Base-by-base conservation (phyloP, 2,113 vertebrate species). In the Marmota flaviventris region DNA sequence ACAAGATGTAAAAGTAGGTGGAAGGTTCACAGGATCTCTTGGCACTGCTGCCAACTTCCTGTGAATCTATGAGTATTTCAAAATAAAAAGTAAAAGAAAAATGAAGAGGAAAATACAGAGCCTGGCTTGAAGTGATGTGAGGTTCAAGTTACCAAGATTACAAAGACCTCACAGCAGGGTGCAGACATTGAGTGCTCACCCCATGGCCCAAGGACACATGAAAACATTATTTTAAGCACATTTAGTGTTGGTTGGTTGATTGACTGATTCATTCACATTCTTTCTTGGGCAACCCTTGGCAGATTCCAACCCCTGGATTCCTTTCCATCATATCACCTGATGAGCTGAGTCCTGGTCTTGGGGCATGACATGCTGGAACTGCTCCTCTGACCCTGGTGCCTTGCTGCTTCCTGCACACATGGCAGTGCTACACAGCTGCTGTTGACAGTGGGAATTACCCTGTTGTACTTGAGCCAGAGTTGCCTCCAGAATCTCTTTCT, bases 341-440 rank as follows among this genome's bases (percentile, higher is more conserved):
- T 82, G n/a, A 42, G 53, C 3, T 53, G 16, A 32, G 12, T 34
- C 22, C 5, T 32, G 32, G 11, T 63, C 69, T 29, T 42, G 29
- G 69, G 69, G 29, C 16, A 4, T n/a, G 8, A 20, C 45, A 4
- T 1, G 17, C 34, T 65, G 25, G 51, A 29, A 14, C 20, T 8
- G n/a, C 8, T 2, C 34, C 70, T 10, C 45, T 73, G 22, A 65
- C 18, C 9, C 18, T 70, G 37, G 56, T 8, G 22, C 3, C 16
- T 14, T 10, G 8, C 5, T 1, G 4, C 42, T 67, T 42, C 17
- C 42, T 53, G 9, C 12, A 56, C 11, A 61, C 12, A 1, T 2
- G 25, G 18, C 13, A 4, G 51, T 32, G 32, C 76, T 25, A 37
- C 11, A 5, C 1, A 10, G 22, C n/a, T 48, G 13, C 32, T 37